phyloP scores from a whole-genome alignment of 1,140 invertebrate species.

The Cydia pomonella region DNA sequence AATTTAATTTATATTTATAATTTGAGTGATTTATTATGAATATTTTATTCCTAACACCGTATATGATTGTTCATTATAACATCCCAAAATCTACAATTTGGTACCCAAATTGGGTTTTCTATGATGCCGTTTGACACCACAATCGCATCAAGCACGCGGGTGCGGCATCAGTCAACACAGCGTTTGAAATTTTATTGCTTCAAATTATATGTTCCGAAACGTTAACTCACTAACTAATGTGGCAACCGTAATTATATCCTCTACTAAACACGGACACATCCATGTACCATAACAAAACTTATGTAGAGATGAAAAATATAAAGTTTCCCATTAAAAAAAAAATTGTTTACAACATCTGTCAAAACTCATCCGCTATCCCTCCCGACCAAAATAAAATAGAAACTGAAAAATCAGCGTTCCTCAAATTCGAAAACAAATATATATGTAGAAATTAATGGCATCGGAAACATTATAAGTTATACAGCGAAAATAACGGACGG shows the following conservation, averaged over 20 bases:
- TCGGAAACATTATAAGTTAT: constrained; percentile 35
- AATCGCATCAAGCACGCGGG: constrained; percentile 39
- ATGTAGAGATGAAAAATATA: no score
- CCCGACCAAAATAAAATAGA: not conserved
- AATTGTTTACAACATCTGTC: constrained; percentile 26
- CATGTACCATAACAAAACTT: not conserved
- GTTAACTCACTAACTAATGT: constrained; percentile 44
- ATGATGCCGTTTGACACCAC: constrained; percentile 28
- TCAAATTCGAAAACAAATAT: constrained; percentile 15
- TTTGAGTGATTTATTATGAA: not conserved
- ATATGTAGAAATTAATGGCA: constrained; percentile 34
- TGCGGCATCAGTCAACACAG: constrained; percentile 29
- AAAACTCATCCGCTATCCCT: not conserved
- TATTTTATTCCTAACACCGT: not conserved
- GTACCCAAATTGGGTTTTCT: not conserved
- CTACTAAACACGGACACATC: not conserved
- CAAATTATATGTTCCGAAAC: constrained; percentile 52
- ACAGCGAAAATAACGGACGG: constrained; percentile 62
- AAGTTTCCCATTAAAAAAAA: not conserved
- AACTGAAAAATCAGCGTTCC: constrained; percentile 13
- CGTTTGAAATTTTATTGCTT: constrained; percentile 46
- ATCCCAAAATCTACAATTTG: no score
- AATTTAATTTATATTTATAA: not conserved
- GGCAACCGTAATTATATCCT: constrained; percentile 39
- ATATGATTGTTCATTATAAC: no score